Percentiles rank a stretch among this genome's conserved stretches.
Evolutionary conservation across 2,113 vertebrate genomes (phyloP).

Genomic region (Gavialis gangeticus): DNA sequence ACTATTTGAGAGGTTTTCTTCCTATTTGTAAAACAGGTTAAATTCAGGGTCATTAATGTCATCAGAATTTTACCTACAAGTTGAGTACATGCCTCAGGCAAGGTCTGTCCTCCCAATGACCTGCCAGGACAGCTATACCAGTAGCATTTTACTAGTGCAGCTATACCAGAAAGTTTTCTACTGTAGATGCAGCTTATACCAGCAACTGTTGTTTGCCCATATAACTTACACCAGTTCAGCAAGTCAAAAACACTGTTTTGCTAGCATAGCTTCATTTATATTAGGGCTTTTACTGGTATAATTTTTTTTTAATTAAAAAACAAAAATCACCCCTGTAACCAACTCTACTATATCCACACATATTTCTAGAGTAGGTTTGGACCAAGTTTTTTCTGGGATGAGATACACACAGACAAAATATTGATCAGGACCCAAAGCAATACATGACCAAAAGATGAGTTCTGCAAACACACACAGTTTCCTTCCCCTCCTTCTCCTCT

Average conservation of each 20-base stretch:
- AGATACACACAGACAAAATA: accelerated
- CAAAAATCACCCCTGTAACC: not conserved
- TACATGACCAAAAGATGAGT: not conserved
- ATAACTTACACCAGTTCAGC: not conserved
- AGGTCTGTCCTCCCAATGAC: conserved; percentile 34
- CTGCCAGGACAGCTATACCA: not conserved
- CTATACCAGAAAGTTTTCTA: conserved; percentile 12
- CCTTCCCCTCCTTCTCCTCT: not conserved
- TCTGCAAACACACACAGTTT: accelerated
- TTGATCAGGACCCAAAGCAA: not conserved
- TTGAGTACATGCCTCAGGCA: conserved; percentile 21
- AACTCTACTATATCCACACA: not conserved
- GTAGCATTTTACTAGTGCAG: not conserved
- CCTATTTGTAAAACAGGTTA: not conserved
- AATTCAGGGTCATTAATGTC: not conserved
- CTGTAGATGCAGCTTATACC: not conserved
- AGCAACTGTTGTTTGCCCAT: not conserved
- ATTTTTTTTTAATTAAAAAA: not conserved
- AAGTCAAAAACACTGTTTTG: not conserved
- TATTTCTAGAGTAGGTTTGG: not conserved
- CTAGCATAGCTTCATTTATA: not conserved
- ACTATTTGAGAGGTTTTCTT: not conserved
- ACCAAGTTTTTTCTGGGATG: not conserved
- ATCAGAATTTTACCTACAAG: conserved; percentile 12
- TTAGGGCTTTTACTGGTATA: not conserved